Conservation (phyloP, 2,113 vertebrate genomes). For the Spizaetus ornatus region DNA sequence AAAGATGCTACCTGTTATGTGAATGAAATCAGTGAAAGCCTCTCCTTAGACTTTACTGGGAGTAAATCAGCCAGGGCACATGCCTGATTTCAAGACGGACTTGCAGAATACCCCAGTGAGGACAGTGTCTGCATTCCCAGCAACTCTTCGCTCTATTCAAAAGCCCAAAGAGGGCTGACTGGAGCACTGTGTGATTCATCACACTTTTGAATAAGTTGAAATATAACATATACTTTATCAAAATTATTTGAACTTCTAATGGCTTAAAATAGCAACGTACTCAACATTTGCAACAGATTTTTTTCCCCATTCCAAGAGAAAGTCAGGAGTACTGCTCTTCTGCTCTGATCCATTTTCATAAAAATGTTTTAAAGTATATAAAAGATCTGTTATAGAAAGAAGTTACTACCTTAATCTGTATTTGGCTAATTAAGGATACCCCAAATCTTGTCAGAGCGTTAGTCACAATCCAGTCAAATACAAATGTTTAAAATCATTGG, state of each 20-base stretch:
- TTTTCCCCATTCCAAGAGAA: not conserved
- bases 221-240: not conserved
- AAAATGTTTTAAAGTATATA: not conserved
- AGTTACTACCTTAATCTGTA: not conserved
- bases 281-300: not conserved
- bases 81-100: accelerated
- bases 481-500: not conserved
- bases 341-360: not conserved
- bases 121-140: not conserved
- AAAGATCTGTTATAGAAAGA: not conserved
- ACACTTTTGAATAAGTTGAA: not conserved
- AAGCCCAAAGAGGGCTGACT: not conserved
- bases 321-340: not conserved
- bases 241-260: not conserved
- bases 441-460: not conserved
- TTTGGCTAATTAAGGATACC: not conserved
- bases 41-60: not conserved
- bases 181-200: not conserved
- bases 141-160: not conserved
- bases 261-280: not conserved
- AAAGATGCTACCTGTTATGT: not conserved
- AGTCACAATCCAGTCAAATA: not conserved
- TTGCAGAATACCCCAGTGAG: not conserved
- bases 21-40: not conserved
- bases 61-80: not conserved